Conservation (phyloP, 1,140 invertebrate species). For the Gryon sp. region DNA sequence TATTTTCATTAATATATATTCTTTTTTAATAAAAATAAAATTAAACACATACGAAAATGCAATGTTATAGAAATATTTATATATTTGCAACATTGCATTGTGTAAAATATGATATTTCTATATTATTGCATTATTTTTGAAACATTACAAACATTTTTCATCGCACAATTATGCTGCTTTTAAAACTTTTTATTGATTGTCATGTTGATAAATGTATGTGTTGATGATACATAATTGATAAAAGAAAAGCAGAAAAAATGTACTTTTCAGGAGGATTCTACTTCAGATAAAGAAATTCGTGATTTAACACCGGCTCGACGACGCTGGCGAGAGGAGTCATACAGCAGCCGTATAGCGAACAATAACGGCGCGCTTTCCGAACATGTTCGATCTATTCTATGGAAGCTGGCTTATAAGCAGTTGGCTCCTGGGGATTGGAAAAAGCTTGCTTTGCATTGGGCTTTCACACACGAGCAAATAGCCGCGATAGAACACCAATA, state of each 20-base stretch:
- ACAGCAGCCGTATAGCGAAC: constrained; percentile 66
- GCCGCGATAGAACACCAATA: constrained; percentile 88
- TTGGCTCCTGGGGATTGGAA: constrained; percentile 86
- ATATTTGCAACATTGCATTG: too few species aligned
- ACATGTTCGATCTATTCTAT: constrained; percentile 81
- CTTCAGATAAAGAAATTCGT: constrained; percentile 69
- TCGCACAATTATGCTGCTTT: too few species aligned
- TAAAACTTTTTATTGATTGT: too few species aligned
- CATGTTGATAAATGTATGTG: too few species aligned
- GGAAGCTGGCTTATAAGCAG: constrained; percentile 85
- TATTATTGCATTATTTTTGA: too few species aligned
- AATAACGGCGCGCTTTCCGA: constrained; percentile 68
- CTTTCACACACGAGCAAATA: constrained; percentile 86
- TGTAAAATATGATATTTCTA: too few species aligned
- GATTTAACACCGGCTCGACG: constrained; percentile 68
- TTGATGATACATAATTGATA: too few species aligned
- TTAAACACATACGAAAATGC: too few species aligned
- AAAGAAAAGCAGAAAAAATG: constrained; percentile 9
- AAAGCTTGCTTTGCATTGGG: constrained; percentile 85
- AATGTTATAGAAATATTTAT: too few species aligned
- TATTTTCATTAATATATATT: too few species aligned
- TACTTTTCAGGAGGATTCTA: constrained; percentile 70
- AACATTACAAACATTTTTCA: too few species aligned
- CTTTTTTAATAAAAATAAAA: too few species aligned
- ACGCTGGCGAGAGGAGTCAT: constrained; percentile 68